Base-by-base conservation (phyloP, 2,888 invertebrate species). In the Drosophila nigritarsus region DNA sequence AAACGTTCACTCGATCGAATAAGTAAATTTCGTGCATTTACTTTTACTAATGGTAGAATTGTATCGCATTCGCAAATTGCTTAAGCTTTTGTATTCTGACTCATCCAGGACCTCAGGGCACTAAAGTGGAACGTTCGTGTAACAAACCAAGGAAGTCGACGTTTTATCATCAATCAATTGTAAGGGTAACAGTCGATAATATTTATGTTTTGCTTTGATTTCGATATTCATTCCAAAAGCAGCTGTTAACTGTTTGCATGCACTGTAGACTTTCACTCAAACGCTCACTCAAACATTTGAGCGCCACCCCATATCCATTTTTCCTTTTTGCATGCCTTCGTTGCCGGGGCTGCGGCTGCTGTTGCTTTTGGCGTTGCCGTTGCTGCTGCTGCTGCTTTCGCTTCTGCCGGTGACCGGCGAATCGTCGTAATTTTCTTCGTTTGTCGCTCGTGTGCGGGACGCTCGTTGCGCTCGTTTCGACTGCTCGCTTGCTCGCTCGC, bases 381-480 rank as follows among this genome's bases (percentile, higher is more conserved):
- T 40, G 40, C 27, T 65, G 48, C 42, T 63, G 72, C 40, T 61
- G 60, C 58, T 58, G 59, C 50, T 49, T 60, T 61, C 20, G 69
- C 80, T 80, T 77, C 71, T 80, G 71, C 78, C 78, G 78, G 78
- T 64, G 80, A 76, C 63, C 70, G 71, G 66, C 61, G 62, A 64
- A 49, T 61, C 42, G 59, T 64, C 77, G 71, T 56, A 66, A 45
- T 62, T 76, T 64, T 66, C 71, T 59, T 78, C 77, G 81, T 62
- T 58, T 49, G 38, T 40, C 32, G 62, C 36, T 74, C 75, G 75
- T 61, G 53, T 64, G 45, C 63, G 62, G 32, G 18, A 58, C 48
- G 72, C 36, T 73, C 59, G 56, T 20, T 65, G 51, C 34, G 73
- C 58, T 48, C 49, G 60, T 65, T 62, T 48, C n/a, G 69, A 55